Conservation (phyloP, 2,888 invertebrate species). For the Drosophila sordidapex region DNA sequence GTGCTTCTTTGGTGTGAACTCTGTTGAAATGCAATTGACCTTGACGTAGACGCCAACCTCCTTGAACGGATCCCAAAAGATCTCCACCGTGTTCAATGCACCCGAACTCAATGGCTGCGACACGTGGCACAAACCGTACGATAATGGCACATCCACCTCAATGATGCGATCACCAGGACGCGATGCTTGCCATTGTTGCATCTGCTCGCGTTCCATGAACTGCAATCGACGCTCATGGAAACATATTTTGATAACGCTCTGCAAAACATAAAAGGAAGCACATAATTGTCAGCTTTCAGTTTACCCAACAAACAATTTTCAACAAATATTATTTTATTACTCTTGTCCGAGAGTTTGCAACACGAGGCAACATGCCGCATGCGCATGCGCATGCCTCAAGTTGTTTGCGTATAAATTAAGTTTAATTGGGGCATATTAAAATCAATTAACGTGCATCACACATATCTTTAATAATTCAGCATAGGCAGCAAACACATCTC, state of each 20-base stretch:
- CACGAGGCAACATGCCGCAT: neutral
- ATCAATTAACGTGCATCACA: slow-evolving; percentile 74
- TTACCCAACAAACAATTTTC: slow-evolving; percentile 1
- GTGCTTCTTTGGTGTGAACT: slow-evolving; percentile 98
- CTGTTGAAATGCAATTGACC: slow-evolving; percentile 98
- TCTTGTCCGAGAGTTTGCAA: neutral
- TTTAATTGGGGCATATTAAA: slow-evolving; percentile 82
- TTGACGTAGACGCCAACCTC: slow-evolving; percentile 98
- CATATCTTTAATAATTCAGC: slow-evolving; percentile 37
- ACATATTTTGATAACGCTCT: slow-evolving; percentile 95
- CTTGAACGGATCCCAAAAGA: slow-evolving; percentile 98
- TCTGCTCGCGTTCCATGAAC: slow-evolving; percentile 97
- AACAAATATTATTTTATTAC: neutral
- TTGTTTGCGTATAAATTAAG: slow-evolving; percentile 69
- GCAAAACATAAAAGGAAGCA: slow-evolving; percentile 73
- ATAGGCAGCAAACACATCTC: slow-evolving; percentile 27
- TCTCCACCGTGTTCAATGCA: slow-evolving; percentile 92
- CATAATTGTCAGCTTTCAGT: slow-evolving; percentile 23
- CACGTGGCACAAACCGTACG: slow-evolving; percentile 95
- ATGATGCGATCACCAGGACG: slow-evolving; percentile 96
- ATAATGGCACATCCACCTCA: slow-evolving; percentile 96
- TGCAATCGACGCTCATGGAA: slow-evolving; percentile 98
- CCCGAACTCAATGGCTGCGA: slow-evolving; percentile 89
- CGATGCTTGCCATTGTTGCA: slow-evolving; percentile 95
- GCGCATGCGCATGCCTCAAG: slow-evolving; percentile 34